Evolutionary conservation across 1,140 invertebrate genomes (phyloP), one percentile per base, ranked within the genome.

Genomic region (Conus ventricosus): DNA sequence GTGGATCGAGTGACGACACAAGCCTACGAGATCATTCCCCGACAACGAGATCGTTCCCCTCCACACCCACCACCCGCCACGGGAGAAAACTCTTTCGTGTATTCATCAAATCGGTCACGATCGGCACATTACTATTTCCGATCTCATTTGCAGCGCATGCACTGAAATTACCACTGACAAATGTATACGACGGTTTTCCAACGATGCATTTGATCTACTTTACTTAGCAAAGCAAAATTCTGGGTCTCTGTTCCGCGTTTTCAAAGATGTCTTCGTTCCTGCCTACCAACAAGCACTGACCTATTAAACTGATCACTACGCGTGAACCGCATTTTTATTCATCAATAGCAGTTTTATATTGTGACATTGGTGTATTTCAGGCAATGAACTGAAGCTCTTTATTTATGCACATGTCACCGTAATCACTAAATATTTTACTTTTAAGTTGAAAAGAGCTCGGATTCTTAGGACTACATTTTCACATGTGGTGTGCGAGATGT

Each of bases 381-480:
- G 57, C 57, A 60, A 11, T 15, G 15, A 2, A 60, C 57, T 39
- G 39, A 0, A 39, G 39, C 57, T 4, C 5, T 60, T 15, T 60
- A 60, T 51, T 57, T 27, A 67, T 11, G 39, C n/a, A 15, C 15
- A 85, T 11, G 13, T 11, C 60, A 63, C 0, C 10, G 67, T 8
- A 63, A n/a, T 10, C n/a, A 85, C 25, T 39, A 63, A 7, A 85
- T 83, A 71, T 67, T 39, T 6, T 20, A 85, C 39, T 20, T 85
- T 15, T 13, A 85, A n/a, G 5, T 55, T 27, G 54, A 39, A 39
- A 25, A 20, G n/a, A 13, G 27, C 6, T 17, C 60, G 5, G 7
- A 17, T 63, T n/a, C 25, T n/a, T 6, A 5, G 84, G 51, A 75
- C 75, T 87, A 87, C 80, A 75, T 80, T 87, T 87, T 87, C 53